Evolutionary conservation across 2,888 invertebrate genomes (phyloP), one percentile per base, ranked within the genome.

Genomic region (Loripinus fragilis): DNA sequence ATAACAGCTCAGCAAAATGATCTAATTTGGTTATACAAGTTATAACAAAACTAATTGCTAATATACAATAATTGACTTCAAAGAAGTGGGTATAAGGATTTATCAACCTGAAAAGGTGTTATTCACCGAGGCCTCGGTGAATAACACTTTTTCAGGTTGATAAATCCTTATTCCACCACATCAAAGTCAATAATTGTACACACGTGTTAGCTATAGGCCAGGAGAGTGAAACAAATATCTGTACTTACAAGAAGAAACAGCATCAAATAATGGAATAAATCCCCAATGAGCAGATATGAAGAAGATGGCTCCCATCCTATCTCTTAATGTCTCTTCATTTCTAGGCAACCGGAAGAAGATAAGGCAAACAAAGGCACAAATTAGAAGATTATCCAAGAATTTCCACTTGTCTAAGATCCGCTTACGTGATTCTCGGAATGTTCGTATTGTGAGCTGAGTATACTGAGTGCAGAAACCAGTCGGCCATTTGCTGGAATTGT

Each of bases 221-320:
- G n/a, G n/a, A n/a, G n/a, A n/a, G n/a, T n/a, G n/a, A n/a, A n/a
- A n/a, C n/a, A n/a, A n/a, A n/a, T n/a, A n/a, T n/a, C n/a, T 20
- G 17, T 52, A 95, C 96, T 95, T 93, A 96, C 96, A 97, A 92
- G 97, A 96, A 91, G 96, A 96, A 48, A 97, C 95, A 69, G 96
- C 96, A 85, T 96, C 96, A 91, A 97, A 96, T 87, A 96, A 95
- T 28, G 96, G 96, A 92, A 96, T 96, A 77, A 97, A 94, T 96
- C 96, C 96, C 96, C 97, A 97, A 91, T 97, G 96, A 30, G 96
- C 96, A 69, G 96, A 96, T 76, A 96, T 96, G 93, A 97, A 97
- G 93, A 97, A 97, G 96, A 97, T 93, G 81, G 96, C 96, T 68
- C 97, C 97, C 93, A 96, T 96, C 81, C 96, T 95, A 92, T 97